Evolutionary conservation across 2,888 invertebrate genomes (phyloP).

Genomic region (Lasiommata megera): DNA sequence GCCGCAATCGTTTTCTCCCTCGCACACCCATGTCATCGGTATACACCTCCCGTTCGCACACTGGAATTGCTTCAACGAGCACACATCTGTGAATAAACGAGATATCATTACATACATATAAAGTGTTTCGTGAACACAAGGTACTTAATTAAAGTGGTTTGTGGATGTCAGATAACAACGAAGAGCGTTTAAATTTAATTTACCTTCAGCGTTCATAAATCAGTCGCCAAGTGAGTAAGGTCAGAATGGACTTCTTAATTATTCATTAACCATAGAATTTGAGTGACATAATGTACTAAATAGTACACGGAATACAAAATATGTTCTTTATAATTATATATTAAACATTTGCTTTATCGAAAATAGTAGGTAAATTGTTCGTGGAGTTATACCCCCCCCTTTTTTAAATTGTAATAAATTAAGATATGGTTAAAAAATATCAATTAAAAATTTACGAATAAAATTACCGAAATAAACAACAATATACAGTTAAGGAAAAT

Average conservation of each 20-base stretch:
- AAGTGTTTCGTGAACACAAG: not conserved
- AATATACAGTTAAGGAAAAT: no score
- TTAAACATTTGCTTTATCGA: no score
- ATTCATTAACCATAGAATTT: not conserved
- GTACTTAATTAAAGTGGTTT: constrained; percentile 5
- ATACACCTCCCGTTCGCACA: constrained; percentile 89
- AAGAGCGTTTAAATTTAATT: constrained; percentile 5
- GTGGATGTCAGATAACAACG: constrained; percentile 5
- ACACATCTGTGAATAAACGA: constrained; percentile 66
- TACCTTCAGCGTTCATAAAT: constrained; percentile 5
- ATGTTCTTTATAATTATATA: no score
- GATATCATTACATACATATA: constrained; percentile 1
- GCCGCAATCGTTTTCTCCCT: constrained; percentile 88
- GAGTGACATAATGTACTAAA: not conserved
- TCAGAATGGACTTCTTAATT: not conserved
- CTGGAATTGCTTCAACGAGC: constrained; percentile 87
- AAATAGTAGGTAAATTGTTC: no score
- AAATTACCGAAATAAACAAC: no score
- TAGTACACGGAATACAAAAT: no score
- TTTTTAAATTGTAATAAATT: no score
- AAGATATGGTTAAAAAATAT: no score
- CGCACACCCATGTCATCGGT: constrained; percentile 89
- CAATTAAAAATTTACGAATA: no score
- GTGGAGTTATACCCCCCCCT: no score
- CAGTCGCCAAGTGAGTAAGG: constrained; percentile 4